These are phyloP conservation scores for Agonum fuliginosum DNA, from an alignment of 2,888 invertebrate species.

Conservation along the genomic window DNA sequence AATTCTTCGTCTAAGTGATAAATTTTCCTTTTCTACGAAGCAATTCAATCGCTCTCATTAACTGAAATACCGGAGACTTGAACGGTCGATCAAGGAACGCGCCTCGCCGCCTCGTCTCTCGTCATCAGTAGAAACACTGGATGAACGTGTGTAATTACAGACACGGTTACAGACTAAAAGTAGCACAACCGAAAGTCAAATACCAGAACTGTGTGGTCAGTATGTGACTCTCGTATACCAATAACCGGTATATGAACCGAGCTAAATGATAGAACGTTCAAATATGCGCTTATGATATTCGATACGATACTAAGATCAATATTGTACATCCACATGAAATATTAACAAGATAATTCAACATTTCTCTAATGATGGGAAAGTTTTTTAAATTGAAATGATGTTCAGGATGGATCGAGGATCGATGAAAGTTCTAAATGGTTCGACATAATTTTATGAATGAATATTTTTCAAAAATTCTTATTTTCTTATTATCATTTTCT, in stretches of 20 bases:
- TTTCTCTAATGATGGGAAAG: background rate
- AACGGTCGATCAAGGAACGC: conserved; percentile 3
- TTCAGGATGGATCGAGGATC: too few species aligned
- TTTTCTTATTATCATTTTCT: too few species aligned
- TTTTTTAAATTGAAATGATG: too few species aligned
- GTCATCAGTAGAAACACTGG: conserved; percentile 1
- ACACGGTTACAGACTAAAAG: conserved; percentile 12
- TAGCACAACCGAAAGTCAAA: conserved; percentile 48
- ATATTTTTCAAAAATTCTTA: too few species aligned
- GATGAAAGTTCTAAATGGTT: too few species aligned
- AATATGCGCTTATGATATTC: too few species aligned
- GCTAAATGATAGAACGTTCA: background rate
- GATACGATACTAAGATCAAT: too few species aligned
- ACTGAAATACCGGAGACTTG: background rate
- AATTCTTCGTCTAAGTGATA: background rate
- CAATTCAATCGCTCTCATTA: background rate
- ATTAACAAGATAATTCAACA: too few species aligned
- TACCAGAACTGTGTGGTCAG: conserved; percentile 35
- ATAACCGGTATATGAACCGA: background rate
- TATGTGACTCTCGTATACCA: background rate
- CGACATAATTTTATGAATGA: too few species aligned
- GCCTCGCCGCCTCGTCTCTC: background rate
- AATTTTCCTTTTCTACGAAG: background rate
- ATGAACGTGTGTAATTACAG: background rate
- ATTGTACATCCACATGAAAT: too few species aligned